Evolutionary conservation across 2,888 invertebrate genomes (phyloP).

Genomic region (Eurytoma adleriae): DNA sequence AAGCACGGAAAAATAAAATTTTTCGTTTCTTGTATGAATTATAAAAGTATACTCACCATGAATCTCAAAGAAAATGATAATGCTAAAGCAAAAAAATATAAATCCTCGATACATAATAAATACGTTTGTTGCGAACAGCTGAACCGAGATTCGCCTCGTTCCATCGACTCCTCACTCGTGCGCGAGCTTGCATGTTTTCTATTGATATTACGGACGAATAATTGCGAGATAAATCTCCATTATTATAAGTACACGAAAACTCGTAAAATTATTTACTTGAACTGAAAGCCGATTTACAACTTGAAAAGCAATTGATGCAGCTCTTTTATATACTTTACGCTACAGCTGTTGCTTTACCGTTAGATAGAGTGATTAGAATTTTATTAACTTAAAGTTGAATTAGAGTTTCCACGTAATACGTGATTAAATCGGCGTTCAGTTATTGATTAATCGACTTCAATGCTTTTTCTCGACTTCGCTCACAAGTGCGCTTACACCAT

Average conservation of each 20-base stretch:
- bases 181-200: conserved; percentile 46
- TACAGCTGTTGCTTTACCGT: no score
- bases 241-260: conserved; percentile 3
- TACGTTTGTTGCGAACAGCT: background rate
- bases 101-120: conserved; percentile 1
- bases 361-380: no score
- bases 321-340: background rate
- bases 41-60: background rate
- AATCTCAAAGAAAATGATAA: no score
- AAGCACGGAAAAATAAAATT: conserved; percentile 1
- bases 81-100: background rate
- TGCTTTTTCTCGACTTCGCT: conserved; percentile 44
- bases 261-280: conserved; percentile 17
- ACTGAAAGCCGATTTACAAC: conserved; percentile 13
- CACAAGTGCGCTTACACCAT: conserved; percentile 52
- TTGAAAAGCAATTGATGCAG: background rate
- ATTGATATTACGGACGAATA: conserved; percentile 14
- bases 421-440: conserved; percentile 6
- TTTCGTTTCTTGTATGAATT: conserved; percentile 2
- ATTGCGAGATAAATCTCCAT: conserved; percentile 6
- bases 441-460: conserved; percentile 18
- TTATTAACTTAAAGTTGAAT: no score
- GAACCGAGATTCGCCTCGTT: conserved; percentile 8
- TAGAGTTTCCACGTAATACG: background rate
- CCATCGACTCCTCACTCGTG: conserved; percentile 19